Evolutionary conservation across 2,113 vertebrate species (phyloP), one percentile per base, ranked within the genome.

Genomic region (Anolis sagrei): DNA sequence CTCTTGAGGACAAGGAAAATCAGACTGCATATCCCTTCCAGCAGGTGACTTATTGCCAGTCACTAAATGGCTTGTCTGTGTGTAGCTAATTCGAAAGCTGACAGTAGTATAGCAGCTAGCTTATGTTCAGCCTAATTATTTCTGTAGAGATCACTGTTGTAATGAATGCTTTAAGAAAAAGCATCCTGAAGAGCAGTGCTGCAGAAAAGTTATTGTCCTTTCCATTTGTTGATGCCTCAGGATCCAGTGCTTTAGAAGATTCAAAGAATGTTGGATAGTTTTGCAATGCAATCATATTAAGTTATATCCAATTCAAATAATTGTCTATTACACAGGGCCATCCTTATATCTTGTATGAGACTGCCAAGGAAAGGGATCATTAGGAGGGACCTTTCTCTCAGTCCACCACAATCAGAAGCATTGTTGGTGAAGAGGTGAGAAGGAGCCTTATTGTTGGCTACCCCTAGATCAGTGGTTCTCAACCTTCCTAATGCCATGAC

Each of bases 11-110:
- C 84, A 82, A 89, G 75, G 25, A 86, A 85, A 79, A 87, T 83
- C 92, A 90, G 88, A 88, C 82, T 89, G 89, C 86, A 39, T 70
- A 76, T 92, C 91, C 80, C 85, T 89, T 93, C 93, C 85, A 85
- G 39, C 48, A 89, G 87, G 88, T 92, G 84, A 95, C 86, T 92
- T 90, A 91, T 16, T 89, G 91, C 86, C 79, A 89, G 13, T 83
- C 44, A 49, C 86, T 94, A 93, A 93, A 86, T 92, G 93, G 82
- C 90, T 84, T 92, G 90, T 89, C 83, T 77, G 6, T 89, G 70
- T 77, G 72, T 72, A 84, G 86, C 76, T 89, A 87, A 85, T 91
- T 95, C 79, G 68, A 77, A 90, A 84, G 76, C 39, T 89, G 88
- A n/a, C 0, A 32, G 85, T 58, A 83, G 68, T 70, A 84, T 58